Percentiles rank a stretch among this genome's conserved stretches.
phyloP scores from a whole-genome alignment of 2,888 invertebrate genomes.

The Tachina grossa region DNA sequence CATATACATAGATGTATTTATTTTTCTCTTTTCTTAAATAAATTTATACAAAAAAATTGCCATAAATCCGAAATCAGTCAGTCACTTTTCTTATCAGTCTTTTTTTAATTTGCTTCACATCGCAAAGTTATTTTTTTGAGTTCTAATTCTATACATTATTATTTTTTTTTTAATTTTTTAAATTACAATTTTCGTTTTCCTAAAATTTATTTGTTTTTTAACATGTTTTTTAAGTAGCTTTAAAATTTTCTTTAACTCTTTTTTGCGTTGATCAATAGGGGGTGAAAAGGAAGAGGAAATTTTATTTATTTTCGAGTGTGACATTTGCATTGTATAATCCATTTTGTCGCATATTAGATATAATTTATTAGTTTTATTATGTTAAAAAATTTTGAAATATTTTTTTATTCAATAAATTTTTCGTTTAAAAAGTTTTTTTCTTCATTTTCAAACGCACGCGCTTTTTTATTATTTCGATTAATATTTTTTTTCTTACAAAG shows the following conservation, averaged over 20 bases:
- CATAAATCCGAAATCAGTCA: constrained; percentile 44
- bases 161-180: constrained; percentile 68
- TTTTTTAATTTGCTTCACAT: constrained; percentile 37
- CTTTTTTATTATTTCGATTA: background rate
- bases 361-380: constrained; percentile 51
- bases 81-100: constrained; percentile 32
- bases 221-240: constrained; percentile 77
- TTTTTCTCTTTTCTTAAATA: constrained; percentile 25
- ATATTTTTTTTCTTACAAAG: background rate
- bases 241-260: constrained; percentile 77
- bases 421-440: constrained; percentile 30
- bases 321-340: constrained; percentile 9
- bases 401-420: constrained; percentile 23
- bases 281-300: constrained; percentile 9
- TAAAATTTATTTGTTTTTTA: constrained; percentile 76
- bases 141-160: constrained; percentile 26
- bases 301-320: constrained; percentile 3
- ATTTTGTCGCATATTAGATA: constrained; percentile 29
- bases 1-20: constrained; percentile 5
- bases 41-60: constrained; percentile 38
- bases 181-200: constrained; percentile 77
- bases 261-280: constrained; percentile 51
- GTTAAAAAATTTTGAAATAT: no score
- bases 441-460: constrained; percentile 34
- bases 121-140: constrained; percentile 6